A percentile compares a stretch with the other conserved stretches of the same genome.
Conservation (phyloP, 2,888 invertebrate genomes). For the Thyatira batis region DNA sequence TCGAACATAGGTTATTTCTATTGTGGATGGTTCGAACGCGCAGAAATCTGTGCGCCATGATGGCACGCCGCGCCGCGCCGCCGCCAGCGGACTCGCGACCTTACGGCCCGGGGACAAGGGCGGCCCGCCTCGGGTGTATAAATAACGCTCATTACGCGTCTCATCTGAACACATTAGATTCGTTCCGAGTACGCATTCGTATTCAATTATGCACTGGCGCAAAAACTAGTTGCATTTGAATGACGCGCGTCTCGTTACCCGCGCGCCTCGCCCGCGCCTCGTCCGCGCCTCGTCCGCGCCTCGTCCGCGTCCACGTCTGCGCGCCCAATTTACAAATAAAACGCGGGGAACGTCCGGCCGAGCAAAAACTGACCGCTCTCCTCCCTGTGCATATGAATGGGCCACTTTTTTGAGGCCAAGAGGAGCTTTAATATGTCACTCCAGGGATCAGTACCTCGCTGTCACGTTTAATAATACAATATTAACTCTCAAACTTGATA, state of each 20-base stretch:
- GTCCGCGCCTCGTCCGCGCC: too few relatives aligned
- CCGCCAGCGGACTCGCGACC: background rate
- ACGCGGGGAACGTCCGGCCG: conserved; percentile 76
- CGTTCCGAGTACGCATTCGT: conserved; percentile 68
- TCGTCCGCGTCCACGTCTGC: too few relatives aligned
- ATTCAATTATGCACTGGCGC: conserved; percentile 70
- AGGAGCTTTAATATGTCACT: conserved; percentile 54
- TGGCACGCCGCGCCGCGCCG: conserved; percentile 8
- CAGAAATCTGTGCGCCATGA: conserved; percentile 23
- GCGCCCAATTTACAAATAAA: conserved; percentile 79
- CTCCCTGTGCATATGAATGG: conserved; percentile 77
- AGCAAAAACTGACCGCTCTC: conserved; percentile 72
- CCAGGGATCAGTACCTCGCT: conserved; percentile 39
- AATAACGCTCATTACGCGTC: conserved; percentile 54
- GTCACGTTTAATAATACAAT: background rate
- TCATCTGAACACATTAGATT: conserved; percentile 59
- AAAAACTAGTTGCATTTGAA: conserved; percentile 80
- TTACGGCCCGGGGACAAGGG: background rate
- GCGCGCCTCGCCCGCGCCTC: conserved; percentile 27
- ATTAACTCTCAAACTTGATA: background rate
- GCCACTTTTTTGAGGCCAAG: conserved; percentile 59
- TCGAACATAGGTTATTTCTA: background rate
- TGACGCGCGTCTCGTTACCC: conserved; percentile 48
- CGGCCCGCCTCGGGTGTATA: conserved; percentile 19
- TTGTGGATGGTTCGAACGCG: conserved; percentile 14